A percentile compares a stretch with the other conserved stretches of the same genome.
These are phyloP conservation scores for Micromys minutus DNA, from an alignment of 2,113 vertebrate species.

Conservation along the genomic window DNA sequence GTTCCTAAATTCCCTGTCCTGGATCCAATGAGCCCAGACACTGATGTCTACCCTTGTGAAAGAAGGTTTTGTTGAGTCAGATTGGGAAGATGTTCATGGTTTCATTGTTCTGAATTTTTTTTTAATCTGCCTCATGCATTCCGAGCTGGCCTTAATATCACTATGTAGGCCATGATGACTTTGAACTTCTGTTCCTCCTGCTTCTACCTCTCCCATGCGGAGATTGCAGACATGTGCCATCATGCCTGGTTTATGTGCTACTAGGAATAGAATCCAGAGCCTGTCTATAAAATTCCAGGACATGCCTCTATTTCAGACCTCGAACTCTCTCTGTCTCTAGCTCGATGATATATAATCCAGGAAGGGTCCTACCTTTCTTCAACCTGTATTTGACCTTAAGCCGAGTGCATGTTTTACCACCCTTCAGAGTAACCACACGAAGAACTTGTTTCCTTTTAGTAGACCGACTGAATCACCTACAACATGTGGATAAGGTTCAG, in stretches of 20 bases:
- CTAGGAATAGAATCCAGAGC: not conserved
- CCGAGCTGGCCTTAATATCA: not conserved
- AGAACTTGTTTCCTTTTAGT: not conserved
- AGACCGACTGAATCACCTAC: not conserved
- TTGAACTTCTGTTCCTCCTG: not conserved
- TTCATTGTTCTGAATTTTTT: not conserved
- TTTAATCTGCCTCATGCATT: not conserved
- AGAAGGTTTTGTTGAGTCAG: not conserved
- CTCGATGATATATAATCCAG: not conserved
- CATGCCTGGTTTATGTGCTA: too few species aligned
- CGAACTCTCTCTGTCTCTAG: not conserved
- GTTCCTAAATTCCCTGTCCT: not conserved
- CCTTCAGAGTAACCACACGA: slow-evolving; percentile 36
- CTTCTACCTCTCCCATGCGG: not conserved
- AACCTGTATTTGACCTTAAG: slow-evolving; percentile 9
- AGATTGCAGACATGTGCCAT: not conserved
- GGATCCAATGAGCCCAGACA: not conserved
- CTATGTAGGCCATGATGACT: not conserved
- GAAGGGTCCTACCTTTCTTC: not conserved
- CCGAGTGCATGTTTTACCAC: slow-evolving; percentile 1
- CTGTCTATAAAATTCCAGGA: not conserved
- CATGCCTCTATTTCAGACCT: not conserved
- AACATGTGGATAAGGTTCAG: not conserved
- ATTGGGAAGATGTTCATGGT: not conserved
- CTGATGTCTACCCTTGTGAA: not conserved